Base-by-base conservation (phyloP, 2,888 invertebrate genomes). In the Thysanoteuthis rhombus region DNA sequence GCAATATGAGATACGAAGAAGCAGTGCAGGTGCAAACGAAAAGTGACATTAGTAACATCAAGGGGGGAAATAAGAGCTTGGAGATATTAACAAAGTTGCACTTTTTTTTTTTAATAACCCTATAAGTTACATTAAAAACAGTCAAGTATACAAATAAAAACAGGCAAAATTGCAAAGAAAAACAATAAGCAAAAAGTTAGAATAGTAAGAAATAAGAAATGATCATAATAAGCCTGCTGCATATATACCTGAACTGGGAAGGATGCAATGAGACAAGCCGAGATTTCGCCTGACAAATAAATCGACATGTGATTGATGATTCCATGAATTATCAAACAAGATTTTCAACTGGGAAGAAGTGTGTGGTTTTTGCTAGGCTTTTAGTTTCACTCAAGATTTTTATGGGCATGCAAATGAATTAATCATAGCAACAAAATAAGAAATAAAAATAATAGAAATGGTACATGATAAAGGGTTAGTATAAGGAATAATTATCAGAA, bases 161-260 rank as follows among this genome's bases (percentile, higher is more conserved):
- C 91, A 91, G 91, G 91, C 92, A 92, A 92, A n/a, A 32, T 92
- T 1, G 25, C 42, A 92, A 92, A 92, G 32, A 45, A 92, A 91
- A 92, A 92, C 32, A 92, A 92, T 45, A 40, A 90, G 42, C 42
- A 92, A 92, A 92, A 25, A 92, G 12, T 45, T 92, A 32, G 91
- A 39, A n/a, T n/a, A n/a, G n/a, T n/a, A n/a, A 90, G n/a, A 92
- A 42, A 45, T 92, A 38, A 92, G 40, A 92, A 92, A n/a, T 40
- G 40, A 42, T 90, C 32, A 90, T n/a, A 90, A 90, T 90, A 90
- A 90, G 92, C 92, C 91, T 42, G 40, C 45, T 92, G 92, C 40
- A 92, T 92, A 92, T 40, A 92, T 92, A 92, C 92, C 92, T 92
- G 92, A 92, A 92, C 42, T 40, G 92, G 92, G 45, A 90, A 90